phyloP scores from a whole-genome alignment of 2,888 invertebrate species.

The Perdita meconis region DNA sequence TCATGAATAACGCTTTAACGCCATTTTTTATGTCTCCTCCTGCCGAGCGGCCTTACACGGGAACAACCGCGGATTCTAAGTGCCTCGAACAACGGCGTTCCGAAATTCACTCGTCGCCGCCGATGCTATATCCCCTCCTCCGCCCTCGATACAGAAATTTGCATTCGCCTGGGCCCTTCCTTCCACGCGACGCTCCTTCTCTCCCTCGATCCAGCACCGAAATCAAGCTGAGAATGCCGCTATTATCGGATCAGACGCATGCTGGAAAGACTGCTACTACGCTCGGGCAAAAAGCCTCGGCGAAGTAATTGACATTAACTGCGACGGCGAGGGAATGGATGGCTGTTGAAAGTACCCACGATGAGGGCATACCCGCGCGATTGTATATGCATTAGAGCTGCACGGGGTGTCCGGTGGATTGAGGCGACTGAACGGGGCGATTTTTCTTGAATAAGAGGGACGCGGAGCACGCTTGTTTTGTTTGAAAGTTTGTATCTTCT shows the following conservation, averaged over 20 bases:
- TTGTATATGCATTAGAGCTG: slow-evolving; percentile 51
- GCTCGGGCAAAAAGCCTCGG: slow-evolving; percentile 25
- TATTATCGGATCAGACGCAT: slow-evolving; percentile 58
- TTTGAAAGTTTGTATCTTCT: not conserved
- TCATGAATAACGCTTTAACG: slow-evolving; percentile 67
- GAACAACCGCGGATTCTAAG: slow-evolving; percentile 48
- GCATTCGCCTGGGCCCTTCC: slow-evolving; percentile 35
- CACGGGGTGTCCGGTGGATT: slow-evolving; percentile 21
- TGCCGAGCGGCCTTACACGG: slow-evolving; percentile 31
- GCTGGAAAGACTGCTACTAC: slow-evolving; percentile 35
- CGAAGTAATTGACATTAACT: slow-evolving; percentile 59
- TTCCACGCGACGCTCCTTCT: slow-evolving; percentile 2
- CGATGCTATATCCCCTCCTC: slow-evolving; percentile 11
- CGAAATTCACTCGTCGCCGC: slow-evolving; percentile 43
- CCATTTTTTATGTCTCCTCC: slow-evolving; percentile 59
- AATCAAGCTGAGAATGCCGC: slow-evolving; percentile 56
- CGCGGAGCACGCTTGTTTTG: not conserved
- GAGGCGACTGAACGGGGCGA: not conserved
- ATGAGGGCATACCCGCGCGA: slow-evolving; percentile 30
- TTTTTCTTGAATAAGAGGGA: not conserved
- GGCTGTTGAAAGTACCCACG: slow-evolving; percentile 27
- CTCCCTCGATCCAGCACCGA: not conserved
- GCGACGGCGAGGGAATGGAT: slow-evolving; percentile 24
- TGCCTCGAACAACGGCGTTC: slow-evolving; percentile 21
- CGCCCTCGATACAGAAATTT: slow-evolving; percentile 47